Conservation (phyloP, 2,888 invertebrate species). For the Coenonympha glycerion region DNA sequence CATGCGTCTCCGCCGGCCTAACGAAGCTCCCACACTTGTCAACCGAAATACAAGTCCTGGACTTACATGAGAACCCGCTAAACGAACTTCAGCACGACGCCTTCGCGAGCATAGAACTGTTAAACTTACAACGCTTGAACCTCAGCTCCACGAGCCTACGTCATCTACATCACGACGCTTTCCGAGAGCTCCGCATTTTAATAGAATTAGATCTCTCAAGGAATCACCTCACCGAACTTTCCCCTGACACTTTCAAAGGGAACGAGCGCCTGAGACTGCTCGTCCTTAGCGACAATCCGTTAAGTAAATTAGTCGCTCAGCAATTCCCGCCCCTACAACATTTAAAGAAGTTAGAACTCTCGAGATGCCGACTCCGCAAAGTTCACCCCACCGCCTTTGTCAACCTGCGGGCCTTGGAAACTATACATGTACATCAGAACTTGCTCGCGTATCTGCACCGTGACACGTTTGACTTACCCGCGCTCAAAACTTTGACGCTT, state of each 20-base stretch:
- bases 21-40: constrained; percentile 79
- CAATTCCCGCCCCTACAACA: constrained; percentile 89
- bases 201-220: constrained; percentile 91
- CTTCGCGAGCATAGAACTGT: constrained; percentile 84
- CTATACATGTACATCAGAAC: constrained; percentile 88
- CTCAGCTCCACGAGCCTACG: constrained; percentile 83
- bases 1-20: constrained; percentile 85
- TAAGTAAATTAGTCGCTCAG: constrained; percentile 80
- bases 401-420: constrained; percentile 84
- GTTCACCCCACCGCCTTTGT: constrained; percentile 86
- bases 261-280: constrained; percentile 87
- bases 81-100: constrained; percentile 82
- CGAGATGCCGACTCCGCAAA: constrained; percentile 82
- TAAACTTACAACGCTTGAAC: constrained; percentile 90
- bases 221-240: constrained; percentile 83
- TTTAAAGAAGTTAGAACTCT: constrained; percentile 86
- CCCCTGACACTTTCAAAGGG: constrained; percentile 87
- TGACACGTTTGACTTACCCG: constrained; percentile 63
- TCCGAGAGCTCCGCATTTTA: constrained; percentile 87
- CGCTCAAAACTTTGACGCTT: constrained; percentile 84
- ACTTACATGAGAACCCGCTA: constrained; percentile 87
- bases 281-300: constrained; percentile 87
- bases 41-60: constrained; percentile 80
- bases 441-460: constrained; percentile 80
- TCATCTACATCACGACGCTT: constrained; percentile 86